These are phyloP conservation scores for Candidula unifasciata DNA, from an alignment of 2,888 invertebrate genomes.

Conservation along the genomic window DNA sequence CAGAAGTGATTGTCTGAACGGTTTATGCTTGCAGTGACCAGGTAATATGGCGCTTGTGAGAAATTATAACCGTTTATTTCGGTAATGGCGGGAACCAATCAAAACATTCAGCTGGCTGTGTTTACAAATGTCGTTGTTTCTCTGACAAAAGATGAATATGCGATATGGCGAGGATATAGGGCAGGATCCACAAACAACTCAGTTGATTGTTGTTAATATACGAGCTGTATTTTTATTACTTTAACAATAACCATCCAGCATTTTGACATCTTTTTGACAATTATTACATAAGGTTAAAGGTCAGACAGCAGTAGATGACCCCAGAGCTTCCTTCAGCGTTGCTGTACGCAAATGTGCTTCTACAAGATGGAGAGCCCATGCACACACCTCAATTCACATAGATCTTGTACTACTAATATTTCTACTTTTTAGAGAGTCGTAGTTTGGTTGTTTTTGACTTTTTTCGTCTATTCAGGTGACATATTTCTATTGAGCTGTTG, in stretches of 20 bases:
- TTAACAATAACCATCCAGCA: too few species aligned
- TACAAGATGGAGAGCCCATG: too few species aligned
- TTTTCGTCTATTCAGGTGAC: too few species aligned
- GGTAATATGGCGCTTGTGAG: slow-evolving; percentile 29
- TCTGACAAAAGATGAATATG: neutral
- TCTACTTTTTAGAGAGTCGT: too few species aligned
- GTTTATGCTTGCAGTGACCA: neutral
- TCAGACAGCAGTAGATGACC: neutral
- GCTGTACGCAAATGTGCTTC: too few species aligned
- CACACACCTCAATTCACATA: too few species aligned
- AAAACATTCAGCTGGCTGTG: neutral
- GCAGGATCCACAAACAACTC: neutral
- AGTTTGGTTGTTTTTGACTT: too few species aligned
- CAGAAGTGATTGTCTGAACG: neutral
- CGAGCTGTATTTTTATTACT: neutral
- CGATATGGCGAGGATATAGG: neutral
- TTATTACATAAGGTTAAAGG: neutral
- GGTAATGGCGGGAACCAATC: neutral
- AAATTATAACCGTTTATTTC: slow-evolving; percentile 21
- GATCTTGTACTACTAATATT: too few species aligned
- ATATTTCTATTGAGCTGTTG: too few species aligned
- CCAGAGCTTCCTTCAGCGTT: too few species aligned
- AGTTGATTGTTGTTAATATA: neutral
- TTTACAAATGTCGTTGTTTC: neutral
- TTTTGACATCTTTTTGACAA: neutral